These are phyloP conservation scores for Gallirallus australis DNA, from an alignment of 2,797 vertebrate genomes.

Conservation along the genomic window DNA sequence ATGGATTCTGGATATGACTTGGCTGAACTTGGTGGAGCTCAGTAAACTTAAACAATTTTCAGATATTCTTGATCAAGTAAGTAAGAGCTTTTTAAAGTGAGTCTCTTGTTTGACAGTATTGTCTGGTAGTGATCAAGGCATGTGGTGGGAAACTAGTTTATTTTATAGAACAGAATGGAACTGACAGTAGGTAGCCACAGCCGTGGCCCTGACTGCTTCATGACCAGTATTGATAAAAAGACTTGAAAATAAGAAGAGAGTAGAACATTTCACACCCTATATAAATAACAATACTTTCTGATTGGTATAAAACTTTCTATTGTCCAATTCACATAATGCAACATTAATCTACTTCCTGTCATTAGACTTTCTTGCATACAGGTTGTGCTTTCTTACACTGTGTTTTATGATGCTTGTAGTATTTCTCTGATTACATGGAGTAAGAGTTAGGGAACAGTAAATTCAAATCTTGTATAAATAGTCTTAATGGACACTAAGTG, in stretches of 20 bases:
- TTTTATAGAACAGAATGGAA: background rate
- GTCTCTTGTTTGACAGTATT: background rate
- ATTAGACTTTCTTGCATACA: background rate
- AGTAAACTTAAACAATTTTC: slow-evolving; percentile 93
- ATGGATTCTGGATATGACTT: slow-evolving; percentile 97
- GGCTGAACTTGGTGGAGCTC: slow-evolving; percentile 96
- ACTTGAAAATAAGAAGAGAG: background rate
- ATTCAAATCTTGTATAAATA: background rate
- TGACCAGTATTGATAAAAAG: background rate
- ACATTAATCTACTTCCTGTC: background rate
- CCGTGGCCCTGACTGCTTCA: background rate
- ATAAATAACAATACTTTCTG: background rate
- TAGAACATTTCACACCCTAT: background rate
- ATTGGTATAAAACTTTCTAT: background rate
- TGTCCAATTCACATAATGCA: background rate
- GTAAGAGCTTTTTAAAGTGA: background rate
- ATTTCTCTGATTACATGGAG: background rate
- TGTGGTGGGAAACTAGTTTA: background rate
- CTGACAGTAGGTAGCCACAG: background rate
- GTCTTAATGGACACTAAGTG: background rate
- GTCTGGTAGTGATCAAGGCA: background rate
- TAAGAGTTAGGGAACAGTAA: background rate
- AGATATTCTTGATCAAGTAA: slow-evolving; percentile 90
- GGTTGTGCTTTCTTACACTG: background rate
- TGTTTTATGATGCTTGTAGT: background rate